Evolutionary conservation across 2,797 vertebrate species (phyloP), one percentile per base, ranked within the genome.

Genomic region (Erethizon dorsatum): DNA sequence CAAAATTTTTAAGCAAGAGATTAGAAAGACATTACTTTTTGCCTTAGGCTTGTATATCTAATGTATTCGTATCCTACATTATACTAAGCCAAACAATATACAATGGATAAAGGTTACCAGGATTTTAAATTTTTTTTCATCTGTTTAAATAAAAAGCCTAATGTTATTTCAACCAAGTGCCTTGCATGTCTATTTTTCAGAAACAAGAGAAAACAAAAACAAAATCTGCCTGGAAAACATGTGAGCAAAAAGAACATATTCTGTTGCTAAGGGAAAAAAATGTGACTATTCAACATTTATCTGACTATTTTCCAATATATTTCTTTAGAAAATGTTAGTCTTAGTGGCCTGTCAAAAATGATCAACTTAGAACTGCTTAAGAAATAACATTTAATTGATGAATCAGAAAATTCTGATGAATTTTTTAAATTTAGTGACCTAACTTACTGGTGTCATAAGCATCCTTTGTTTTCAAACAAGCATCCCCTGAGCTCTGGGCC

Each of bases 131-230:
- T 13, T 56, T 52, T 80, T 88, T 91, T 93, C n/a, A 83, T 92
- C 45, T 93, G 26, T 79, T 97, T 83, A 94, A 96, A 85, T 92
- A 94, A 96, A 96, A 96, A 79, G 41, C 24, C 63, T 79, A 90
- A 83, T 97, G 82, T 83, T 90, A 92, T 96, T 96, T 97, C 92
- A 93, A 95, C 50, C 57, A 94, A 96, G 18, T 93, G 88, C 24
- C 93, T 97, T 96, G 37, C 73, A 69, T 92, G 88, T 97, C 93
- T 96, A 63, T 63, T 96, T 97, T 97, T 82, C 83, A 92, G 71
- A 96, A 97, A 97, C 47, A 90, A 67, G 91, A 92, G 54, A 93
- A 98, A 97, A 97, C 84, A 96, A 90, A 97, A 97, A 93, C 95
- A 98, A 97, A 98, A 97, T 98, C 91, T 97, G 95, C 65, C 82